phyloP scores from a whole-genome alignment of 2,797 vertebrate species.

The Chaunax sp. region DNA sequence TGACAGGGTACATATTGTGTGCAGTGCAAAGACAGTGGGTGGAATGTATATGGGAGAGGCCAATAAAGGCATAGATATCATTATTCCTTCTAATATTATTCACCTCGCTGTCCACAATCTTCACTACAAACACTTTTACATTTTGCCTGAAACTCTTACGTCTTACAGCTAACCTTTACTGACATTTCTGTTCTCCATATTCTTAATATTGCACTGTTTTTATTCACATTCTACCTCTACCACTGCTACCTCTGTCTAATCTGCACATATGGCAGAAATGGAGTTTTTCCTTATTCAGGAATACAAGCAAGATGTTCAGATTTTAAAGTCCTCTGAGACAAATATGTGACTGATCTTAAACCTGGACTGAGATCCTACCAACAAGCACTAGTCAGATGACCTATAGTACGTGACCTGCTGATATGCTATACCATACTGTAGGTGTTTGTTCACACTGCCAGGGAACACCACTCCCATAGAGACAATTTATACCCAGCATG shows the following conservation, averaged over 20 bases:
- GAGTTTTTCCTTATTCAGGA: no score
- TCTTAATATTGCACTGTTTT: no score
- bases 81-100: no score
- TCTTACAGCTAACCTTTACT: no score
- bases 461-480: neutral
- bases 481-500: neutral
- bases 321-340: neutral
- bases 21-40: slow-evolving; percentile 1
- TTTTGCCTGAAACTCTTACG: neutral
- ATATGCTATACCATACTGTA: neutral
- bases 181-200: no score
- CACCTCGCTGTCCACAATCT: neutral
- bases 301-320: neutral
- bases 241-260: no score
- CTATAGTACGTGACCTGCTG: neutral
- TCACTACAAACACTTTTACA: neutral
- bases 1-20: neutral
- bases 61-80: neutral
- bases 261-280: no score
- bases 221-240: no score
- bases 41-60: neutral
- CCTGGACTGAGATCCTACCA: neutral
- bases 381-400: no score
- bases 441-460: no score
- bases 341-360: neutral